Evolutionary conservation across 2,888 invertebrate species (phyloP).

Genomic region (Tiliacea citrago): DNA sequence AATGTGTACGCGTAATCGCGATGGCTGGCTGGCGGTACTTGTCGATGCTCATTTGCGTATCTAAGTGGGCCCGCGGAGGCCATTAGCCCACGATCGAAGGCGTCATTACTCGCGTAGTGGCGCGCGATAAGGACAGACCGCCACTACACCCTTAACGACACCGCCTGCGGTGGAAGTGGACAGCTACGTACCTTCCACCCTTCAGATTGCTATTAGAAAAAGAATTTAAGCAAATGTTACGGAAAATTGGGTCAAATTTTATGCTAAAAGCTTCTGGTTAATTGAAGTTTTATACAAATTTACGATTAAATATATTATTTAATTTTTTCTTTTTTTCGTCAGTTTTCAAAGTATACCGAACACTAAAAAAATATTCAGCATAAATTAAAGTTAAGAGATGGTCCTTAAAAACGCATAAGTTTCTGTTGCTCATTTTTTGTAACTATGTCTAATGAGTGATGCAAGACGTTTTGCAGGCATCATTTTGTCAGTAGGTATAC

Average conservation of each 20-base stretch:
- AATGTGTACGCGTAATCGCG: slow-evolving; percentile 79
- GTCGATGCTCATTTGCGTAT: slow-evolving; percentile 90
- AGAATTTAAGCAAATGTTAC: slow-evolving; percentile 68
- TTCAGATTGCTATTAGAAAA: slow-evolving; percentile 71
- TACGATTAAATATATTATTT: slow-evolving; percentile 59
- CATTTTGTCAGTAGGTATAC: slow-evolving; percentile 4
- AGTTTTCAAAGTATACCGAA: slow-evolving; percentile 12
- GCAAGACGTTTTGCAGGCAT: slow-evolving; percentile 2
- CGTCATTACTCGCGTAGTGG: slow-evolving; percentile 88
- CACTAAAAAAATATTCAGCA: slow-evolving; percentile 18
- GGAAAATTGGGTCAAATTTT: slow-evolving; percentile 67
- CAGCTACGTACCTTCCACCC: slow-evolving; percentile 78
- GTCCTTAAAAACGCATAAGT: slow-evolving; percentile 25
- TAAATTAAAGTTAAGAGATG: slow-evolving; percentile 14
- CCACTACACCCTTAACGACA: slow-evolving; percentile 84
- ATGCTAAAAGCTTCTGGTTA: slow-evolving; percentile 64
- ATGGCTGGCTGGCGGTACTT: slow-evolving; percentile 76
- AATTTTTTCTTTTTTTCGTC: slow-evolving; percentile 33
- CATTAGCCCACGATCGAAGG: slow-evolving; percentile 89
- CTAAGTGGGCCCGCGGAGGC: slow-evolving; percentile 89
- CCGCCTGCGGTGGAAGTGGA: slow-evolving; percentile 82
- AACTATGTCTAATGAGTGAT: slow-evolving; percentile 3
- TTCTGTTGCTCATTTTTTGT: slow-evolving; percentile 16
- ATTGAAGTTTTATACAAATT: slow-evolving; percentile 64
- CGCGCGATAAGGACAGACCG: slow-evolving; percentile 86